These are phyloP conservation scores for Rhinolophus sinicus DNA, from an alignment of 2,113 vertebrate genomes.

Conservation along the genomic window DNA sequence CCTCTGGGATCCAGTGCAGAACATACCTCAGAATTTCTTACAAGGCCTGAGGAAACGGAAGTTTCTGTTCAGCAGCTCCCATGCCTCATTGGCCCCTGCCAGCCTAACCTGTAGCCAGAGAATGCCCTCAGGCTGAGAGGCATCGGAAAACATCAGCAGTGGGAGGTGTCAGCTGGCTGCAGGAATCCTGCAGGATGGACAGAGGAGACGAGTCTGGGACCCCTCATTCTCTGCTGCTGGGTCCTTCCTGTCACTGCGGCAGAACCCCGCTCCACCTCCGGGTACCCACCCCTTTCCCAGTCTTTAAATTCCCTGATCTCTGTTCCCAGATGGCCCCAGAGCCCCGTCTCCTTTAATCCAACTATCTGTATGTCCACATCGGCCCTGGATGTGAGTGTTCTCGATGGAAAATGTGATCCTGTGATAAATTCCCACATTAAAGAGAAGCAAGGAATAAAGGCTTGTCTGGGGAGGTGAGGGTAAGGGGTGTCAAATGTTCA, in stretches of 20 bases:
- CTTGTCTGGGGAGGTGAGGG: not conserved
- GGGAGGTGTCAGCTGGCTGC: accelerated
- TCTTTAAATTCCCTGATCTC: not conserved
- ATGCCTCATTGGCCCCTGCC: not conserved
- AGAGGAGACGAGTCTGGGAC: not conserved
- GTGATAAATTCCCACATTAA: not conserved
- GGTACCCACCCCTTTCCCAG: too few relatives aligned
- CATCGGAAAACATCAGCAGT: not conserved
- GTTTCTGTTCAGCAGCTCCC: not conserved
- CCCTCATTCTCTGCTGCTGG: not conserved
- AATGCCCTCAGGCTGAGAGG: not conserved
- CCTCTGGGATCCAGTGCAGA: not conserved
- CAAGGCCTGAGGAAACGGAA: not conserved
- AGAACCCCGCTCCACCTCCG: not conserved
- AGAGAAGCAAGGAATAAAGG: not conserved
- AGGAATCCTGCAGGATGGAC: not conserved
- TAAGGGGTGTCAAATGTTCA: not conserved
- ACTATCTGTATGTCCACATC: not conserved
- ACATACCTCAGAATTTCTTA: not conserved
- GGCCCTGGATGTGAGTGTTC: not conserved
- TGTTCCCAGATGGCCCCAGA: not conserved
- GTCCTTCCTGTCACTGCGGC: accelerated
- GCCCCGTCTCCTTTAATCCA: not conserved
- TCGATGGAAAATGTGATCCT: not conserved
- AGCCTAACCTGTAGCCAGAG: not conserved